A percentile compares a stretch with the other conserved stretches of the same genome.
These are phyloP conservation scores for Zalophus californianus DNA, from an alignment of 2,797 vertebrate genomes.

Conservation along the genomic window DNA sequence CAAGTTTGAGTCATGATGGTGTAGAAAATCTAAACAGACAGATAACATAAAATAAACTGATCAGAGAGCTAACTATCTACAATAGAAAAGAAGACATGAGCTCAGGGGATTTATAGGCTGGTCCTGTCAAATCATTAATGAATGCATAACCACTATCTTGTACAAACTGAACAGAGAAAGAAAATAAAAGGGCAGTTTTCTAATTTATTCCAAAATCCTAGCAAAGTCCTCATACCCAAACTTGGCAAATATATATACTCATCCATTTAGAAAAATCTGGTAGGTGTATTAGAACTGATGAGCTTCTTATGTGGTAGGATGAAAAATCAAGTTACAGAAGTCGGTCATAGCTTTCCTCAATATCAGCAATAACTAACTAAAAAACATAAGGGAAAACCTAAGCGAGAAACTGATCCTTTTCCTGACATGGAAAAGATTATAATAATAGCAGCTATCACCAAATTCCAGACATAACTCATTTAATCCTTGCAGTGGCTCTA, in stretches of 20 bases:
- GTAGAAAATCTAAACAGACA: conserved; percentile 29
- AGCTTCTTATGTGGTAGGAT: not conserved
- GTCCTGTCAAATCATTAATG: not conserved
- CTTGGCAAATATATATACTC: not conserved
- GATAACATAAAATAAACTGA: conserved; percentile 26
- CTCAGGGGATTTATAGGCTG: not conserved
- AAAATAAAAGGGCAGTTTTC: not conserved
- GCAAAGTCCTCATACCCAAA: not conserved
- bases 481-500: not conserved
- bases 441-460: not conserved
- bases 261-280: not conserved
- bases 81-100: not conserved
- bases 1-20: not conserved
- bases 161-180: not conserved
- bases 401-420: not conserved
- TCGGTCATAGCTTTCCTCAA: not conserved
- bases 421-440: not conserved
- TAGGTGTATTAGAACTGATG: not conserved
- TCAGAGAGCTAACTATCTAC: conserved; percentile 2
- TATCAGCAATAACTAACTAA: not conserved
- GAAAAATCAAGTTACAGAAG: conserved; percentile 27
- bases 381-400: not conserved
- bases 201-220: conserved; percentile 7
- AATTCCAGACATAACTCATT: not conserved
- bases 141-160: not conserved